phyloP scores from a whole-genome alignment of 2,888 invertebrate species.

The Polymixis lichenea region DNA sequence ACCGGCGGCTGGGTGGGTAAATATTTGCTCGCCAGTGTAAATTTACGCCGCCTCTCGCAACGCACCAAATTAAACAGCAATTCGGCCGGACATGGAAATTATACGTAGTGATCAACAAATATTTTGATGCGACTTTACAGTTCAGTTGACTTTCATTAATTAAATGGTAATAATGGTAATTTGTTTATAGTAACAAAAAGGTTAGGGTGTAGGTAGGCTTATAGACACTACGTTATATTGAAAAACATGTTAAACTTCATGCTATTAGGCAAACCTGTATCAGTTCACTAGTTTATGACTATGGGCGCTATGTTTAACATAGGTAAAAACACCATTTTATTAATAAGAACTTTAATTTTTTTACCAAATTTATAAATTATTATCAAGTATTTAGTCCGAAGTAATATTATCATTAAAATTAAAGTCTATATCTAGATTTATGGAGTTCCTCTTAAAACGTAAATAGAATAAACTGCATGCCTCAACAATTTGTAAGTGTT shows the following conservation, averaged over 20 bases:
- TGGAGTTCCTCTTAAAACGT: conserved; percentile 12
- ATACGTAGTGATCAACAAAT: conserved; percentile 51
- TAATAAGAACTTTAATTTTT: background rate
- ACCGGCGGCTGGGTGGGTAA: conserved; percentile 54
- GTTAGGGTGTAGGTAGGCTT: background rate
- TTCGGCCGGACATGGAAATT: conserved; percentile 48
- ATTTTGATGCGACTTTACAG: conserved; percentile 43
- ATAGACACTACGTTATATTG: background rate
- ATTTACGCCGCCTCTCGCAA: conserved; percentile 65
- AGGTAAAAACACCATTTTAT: background rate
- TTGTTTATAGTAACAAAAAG: conserved; percentile 14
- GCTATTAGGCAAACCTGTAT: background rate
- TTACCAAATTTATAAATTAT: too few species aligned
- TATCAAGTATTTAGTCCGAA: background rate
- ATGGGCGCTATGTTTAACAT: background rate
- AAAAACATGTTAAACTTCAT: background rate
- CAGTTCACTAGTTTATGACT: background rate
- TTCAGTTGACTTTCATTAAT: conserved; percentile 29
- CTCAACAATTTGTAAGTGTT: conserved; percentile 28
- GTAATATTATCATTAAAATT: background rate
- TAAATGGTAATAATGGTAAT: conserved; percentile 4
- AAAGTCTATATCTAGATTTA: background rate
- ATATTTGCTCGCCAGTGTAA: conserved; percentile 70
- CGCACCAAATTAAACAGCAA: conserved; percentile 65
- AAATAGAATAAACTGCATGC: conserved; percentile 19